phyloP scores from a whole-genome alignment of 2,113 vertebrate genomes.

The Caretta caretta region DNA sequence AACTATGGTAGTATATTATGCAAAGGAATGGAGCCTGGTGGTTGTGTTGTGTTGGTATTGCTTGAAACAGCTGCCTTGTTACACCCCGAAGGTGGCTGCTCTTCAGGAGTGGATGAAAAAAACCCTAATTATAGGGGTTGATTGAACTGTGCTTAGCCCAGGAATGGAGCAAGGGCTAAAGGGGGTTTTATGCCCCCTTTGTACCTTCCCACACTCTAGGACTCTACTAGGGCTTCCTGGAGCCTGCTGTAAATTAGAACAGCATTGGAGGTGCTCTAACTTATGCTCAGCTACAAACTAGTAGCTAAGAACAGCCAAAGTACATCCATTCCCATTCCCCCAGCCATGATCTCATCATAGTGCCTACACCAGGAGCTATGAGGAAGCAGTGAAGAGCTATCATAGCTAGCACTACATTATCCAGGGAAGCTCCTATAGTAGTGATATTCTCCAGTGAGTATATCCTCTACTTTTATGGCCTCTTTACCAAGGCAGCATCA shows the following conservation, averaged over 20 bases:
- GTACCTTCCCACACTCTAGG: not conserved
- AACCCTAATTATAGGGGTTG: not conserved
- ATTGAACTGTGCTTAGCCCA: not conserved
- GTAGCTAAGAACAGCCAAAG: not conserved
- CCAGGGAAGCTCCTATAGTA: not conserved
- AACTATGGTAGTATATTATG: not conserved
- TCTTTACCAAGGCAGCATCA: rapidly evolving
- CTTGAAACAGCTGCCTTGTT: not conserved
- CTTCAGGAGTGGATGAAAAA: not conserved
- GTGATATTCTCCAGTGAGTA: rapidly evolving
- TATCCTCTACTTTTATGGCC: not conserved
- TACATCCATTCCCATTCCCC: not conserved
- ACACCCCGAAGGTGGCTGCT: not conserved
- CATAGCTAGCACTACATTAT: not conserved
- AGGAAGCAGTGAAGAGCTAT: not conserved
- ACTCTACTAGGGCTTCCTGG: constrained; percentile 12
- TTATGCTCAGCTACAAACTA: not conserved
- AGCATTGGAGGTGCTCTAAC: not conserved
- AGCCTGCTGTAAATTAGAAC: not conserved
- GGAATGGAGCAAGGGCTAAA: not conserved
- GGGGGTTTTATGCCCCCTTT: not conserved
- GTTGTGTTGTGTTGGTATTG: constrained; percentile 6
- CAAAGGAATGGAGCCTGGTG: not conserved
- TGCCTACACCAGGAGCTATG: not conserved
- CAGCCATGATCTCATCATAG: not conserved